These are phyloP conservation scores for Tillus elongatus DNA, from an alignment of 2,888 invertebrate genomes.

Conservation along the genomic window DNA sequence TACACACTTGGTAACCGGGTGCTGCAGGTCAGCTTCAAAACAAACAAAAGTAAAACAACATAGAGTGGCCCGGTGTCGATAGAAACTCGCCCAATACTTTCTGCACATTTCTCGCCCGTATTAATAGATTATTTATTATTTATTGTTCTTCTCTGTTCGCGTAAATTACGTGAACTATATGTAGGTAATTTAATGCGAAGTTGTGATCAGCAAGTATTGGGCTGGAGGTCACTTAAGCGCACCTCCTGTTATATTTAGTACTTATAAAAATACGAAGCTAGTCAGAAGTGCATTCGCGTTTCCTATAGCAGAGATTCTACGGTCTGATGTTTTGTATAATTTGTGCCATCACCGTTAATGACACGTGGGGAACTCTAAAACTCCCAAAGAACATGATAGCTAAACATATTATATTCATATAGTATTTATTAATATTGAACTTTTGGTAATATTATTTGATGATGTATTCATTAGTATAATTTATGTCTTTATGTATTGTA, in stretches of 20 bases:
- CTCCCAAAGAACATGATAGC: conserved; percentile 30
- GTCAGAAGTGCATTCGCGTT: conserved; percentile 43
- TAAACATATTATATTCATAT: conserved; percentile 21
- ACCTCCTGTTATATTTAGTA: conserved; percentile 33
- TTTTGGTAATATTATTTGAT: conserved; percentile 23
- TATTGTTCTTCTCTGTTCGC: conserved; percentile 17
- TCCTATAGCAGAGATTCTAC: conserved; percentile 38
- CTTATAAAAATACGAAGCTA: conserved; percentile 43
- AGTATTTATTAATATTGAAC: conserved; percentile 25
- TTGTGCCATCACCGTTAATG: conserved; percentile 35
- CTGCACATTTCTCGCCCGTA: too few relatives aligned
- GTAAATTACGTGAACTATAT: conserved; percentile 16
- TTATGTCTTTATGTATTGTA: conserved; percentile 37
- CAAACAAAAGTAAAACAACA: conserved; percentile 72
- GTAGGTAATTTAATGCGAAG: conserved; percentile 10
- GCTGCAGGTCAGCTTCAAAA: conserved; percentile 96
- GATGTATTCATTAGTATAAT: conserved; percentile 30
- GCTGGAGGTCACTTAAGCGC: conserved; percentile 21
- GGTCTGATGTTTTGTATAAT: conserved; percentile 33
- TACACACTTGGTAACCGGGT: conserved; percentile 92
- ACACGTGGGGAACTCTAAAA: conserved; percentile 27
- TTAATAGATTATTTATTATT: conserved; percentile 20
- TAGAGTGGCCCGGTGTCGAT: conserved; percentile 46
- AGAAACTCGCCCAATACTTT: too few relatives aligned
- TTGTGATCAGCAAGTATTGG: neutral